Base-by-base conservation (phyloP, 2,888 invertebrate genomes). In the Luperina nickerlii region DNA sequence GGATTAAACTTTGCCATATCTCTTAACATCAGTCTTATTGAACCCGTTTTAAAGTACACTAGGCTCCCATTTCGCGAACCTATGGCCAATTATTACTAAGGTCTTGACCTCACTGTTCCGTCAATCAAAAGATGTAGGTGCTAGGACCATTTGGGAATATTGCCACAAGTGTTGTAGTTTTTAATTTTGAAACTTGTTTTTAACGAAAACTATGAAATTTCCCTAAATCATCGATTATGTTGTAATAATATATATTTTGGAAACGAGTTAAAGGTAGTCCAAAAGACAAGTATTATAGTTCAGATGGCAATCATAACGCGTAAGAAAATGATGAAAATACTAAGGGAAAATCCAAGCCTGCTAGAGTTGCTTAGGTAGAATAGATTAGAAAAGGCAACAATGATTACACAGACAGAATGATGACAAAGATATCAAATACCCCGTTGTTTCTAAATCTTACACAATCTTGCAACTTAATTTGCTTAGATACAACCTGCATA, bases 401-500 rank as follows among this genome's bases (percentile, higher is more conserved):
- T 32, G 15, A 32, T n/a, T 1, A 63, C 20, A 20, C 20, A 20
- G 57, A 24, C 4, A 57, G 57, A 48, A 48, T 13, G 13, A 48
- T 9, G 48, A 48, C 13, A 48, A 48, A 48, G 13, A 57, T 63
- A 69, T 27, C 11, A 72, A 54, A 79, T 48, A 32, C 42, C 5
- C 32, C 32, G 9, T 57, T 57, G 42, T 67, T 38, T 67, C 18
- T 71, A 60, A n/a, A 57, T 62, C 27, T 76, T 32, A 65, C 45
- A 75, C 48, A 67, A 69, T 38, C 1, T n/a, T 42, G 38, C 60
- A 74, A 32, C 42, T 76, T 75, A 60, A 77, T 67, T 76, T 68
- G 42, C 57, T 18, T 57, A 63, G 27, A 74, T 70, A 72, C 38
- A 45, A n/a, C 67, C 15, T 27, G 82, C n/a, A 67, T 24, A 84